Base-by-base conservation (phyloP, 2,797 vertebrate genomes). In the Pseudomugil gertrudae region DNA sequence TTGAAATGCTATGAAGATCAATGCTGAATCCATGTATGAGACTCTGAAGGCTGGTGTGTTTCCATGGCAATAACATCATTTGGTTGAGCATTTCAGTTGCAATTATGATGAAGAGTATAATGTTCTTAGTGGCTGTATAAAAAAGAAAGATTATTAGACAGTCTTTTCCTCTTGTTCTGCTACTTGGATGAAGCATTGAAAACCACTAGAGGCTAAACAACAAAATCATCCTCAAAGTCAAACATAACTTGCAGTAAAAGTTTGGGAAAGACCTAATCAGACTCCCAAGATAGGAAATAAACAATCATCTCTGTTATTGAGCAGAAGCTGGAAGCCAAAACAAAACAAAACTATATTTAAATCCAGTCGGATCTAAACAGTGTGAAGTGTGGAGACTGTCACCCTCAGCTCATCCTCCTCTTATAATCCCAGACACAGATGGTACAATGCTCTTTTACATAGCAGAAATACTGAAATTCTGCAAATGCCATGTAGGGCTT, bases 391-490 rank as follows among this genome's bases (percentile, higher is more conserved):
- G 43, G 66, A 73, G 57, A 30, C 66, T 56, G 52, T 65, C 27
- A 74, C 66, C 38, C 30, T 57, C 48, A 52, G 63, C 62, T 65
- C n/a, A 69, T 54, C 69, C 54, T 72, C 55, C 61, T 69, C 32
- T 38, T 47, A 55, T 76, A 81, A 80, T 84, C 73, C 79, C 63
- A 64, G 68, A 45, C 63, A 57, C 69, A 66, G 57, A 78, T 61
- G 59, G 68, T 78, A 72, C 61, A 60, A 63, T 63, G 72, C 58
- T 67, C 17, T 72, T 69, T 83, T 70, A 62, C 57, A 61, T 55
- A 60, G 69, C 57, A 67, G 63, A 33, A 45, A 74, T 58, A 65
- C 55, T 1, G 0, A 63, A 66, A 69, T 63, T 72, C 53, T 61
- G 21, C 17, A 29, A 72, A 80, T 66, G 38, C 43, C 58, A 74